Evolutionary conservation across 2,888 invertebrate species (phyloP).

Genomic region (Zonitis immaculata): DNA sequence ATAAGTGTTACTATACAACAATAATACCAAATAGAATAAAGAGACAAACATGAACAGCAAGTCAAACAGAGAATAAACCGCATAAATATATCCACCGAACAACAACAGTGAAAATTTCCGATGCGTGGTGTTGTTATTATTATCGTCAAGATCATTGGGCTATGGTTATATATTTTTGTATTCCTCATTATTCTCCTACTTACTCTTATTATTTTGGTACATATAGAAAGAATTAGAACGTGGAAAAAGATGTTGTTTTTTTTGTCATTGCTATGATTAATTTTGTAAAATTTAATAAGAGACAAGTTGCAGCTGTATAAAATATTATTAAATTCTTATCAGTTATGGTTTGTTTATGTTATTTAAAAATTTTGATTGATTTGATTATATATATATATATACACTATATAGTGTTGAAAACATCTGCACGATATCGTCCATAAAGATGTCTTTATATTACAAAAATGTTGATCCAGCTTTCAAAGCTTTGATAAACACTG

Average conservation of each 20-base stretch:
- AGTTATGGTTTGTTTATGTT: slow-evolving; percentile 14
- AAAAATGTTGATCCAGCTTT: slow-evolving; percentile 32
- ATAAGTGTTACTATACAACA: background rate
- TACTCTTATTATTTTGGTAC: too few species aligned
- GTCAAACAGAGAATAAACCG: background rate
- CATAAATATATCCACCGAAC: slow-evolving; percentile 2
- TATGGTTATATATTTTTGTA: background rate
- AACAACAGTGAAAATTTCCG: slow-evolving; percentile 1
- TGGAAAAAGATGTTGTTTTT: too few species aligned
- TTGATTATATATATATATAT: slow-evolving; percentile 11
- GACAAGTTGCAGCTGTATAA: background rate
- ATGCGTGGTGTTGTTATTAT: slow-evolving; percentile 2
- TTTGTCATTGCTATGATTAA: too few species aligned
- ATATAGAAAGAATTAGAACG: too few species aligned
- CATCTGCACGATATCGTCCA: slow-evolving; percentile 20
- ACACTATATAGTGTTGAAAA: slow-evolving; percentile 7
- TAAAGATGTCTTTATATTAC: slow-evolving; percentile 31
- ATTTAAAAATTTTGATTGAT: slow-evolving; percentile 15
- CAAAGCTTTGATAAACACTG: slow-evolving; percentile 26
- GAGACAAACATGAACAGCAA: background rate
- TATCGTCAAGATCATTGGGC: background rate
- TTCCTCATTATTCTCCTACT: too few species aligned
- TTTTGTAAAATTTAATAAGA: background rate
- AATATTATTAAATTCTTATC: slow-evolving; percentile 8
- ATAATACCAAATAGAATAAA: background rate